Evolutionary conservation across 1,140 invertebrate genomes (phyloP).

Genomic region (Branchinecta lynchi): DNA sequence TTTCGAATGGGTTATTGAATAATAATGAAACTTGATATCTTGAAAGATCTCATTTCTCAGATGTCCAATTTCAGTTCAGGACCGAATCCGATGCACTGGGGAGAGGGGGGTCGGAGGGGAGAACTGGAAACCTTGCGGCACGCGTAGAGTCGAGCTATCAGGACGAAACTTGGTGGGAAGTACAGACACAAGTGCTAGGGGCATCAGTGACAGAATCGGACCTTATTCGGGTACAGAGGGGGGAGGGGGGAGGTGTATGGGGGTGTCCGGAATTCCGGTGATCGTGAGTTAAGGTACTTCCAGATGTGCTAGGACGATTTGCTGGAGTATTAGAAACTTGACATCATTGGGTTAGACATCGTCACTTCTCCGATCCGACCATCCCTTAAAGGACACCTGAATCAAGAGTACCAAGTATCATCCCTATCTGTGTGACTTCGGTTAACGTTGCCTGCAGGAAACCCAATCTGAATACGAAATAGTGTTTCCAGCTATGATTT

Average conservation of each 20-base stretch:
- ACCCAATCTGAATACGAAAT: no score
- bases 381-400: no score
- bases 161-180: conserved; percentile 1
- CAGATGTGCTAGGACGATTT: no score
- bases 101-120: not conserved
- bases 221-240: not conserved
- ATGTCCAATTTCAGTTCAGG: not conserved
- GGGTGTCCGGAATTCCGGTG: no score
- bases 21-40: not conserved
- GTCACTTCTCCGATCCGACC: no score
- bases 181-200: not conserved
- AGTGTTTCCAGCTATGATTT: no score
- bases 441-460: no score
- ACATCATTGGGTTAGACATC: no score
- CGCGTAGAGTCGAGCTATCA: not conserved
- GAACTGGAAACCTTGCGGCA: not conserved
- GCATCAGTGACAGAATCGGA: not conserved
- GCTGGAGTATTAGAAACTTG: no score
- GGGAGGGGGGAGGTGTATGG: not conserved
- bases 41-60: not conserved
- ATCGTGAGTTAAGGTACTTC: no score
- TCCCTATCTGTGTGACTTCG: no score
- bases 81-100: not conserved
- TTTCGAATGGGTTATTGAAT: conserved; percentile 1
- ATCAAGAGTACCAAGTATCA: no score